A percentile compares a stretch with the other conserved stretches of the same genome.
These are phyloP conservation scores for Mugil cephalus DNA, from an alignment of 2,113 vertebrate species.

Conservation along the genomic window DNA sequence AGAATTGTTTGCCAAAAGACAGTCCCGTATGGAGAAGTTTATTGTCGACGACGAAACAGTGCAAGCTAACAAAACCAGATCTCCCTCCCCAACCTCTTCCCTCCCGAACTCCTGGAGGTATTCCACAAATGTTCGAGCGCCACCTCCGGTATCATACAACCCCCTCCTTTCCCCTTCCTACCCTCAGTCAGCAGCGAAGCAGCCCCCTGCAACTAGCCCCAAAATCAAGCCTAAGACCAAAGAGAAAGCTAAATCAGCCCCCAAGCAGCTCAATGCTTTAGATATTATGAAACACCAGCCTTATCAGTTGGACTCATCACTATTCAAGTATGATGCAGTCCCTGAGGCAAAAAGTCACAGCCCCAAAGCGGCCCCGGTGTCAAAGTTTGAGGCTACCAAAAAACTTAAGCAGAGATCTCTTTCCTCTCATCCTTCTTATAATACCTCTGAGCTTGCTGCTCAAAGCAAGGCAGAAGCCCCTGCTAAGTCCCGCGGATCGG, in stretches of 20 bases:
- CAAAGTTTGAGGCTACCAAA: conserved; percentile 67
- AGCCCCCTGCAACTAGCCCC: conserved; percentile 79
- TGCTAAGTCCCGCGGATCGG: conserved; percentile 82
- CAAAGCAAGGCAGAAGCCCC: conserved; percentile 67
- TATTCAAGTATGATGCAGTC: conserved; percentile 91
- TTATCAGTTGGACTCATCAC: conserved; percentile 91
- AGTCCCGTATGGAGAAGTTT: conserved; percentile 96
- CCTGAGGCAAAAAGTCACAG: conserved; percentile 79
- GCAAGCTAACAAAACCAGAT: conserved; percentile 86
- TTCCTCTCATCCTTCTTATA: conserved; percentile 52
- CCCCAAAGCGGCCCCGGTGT: conserved; percentile 74
- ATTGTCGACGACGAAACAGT: conserved; percentile 92
- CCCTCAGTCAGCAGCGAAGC: conserved; percentile 88
- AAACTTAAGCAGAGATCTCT: conserved; percentile 53
- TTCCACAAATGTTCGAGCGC: conserved; percentile 95
- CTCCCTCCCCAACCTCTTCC: conserved; percentile 91
- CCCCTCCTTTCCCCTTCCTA: conserved; percentile 93
- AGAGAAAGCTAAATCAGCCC: conserved; percentile 85
- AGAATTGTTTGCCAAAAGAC: conserved; percentile 92
- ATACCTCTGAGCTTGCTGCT: conserved; percentile 53
- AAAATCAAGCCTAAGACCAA: conserved; percentile 74
- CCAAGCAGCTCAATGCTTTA: conserved; percentile 90
- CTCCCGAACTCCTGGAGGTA: conserved; percentile 95
- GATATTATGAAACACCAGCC: conserved; percentile 98
- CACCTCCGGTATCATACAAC: conserved; percentile 94